These are phyloP conservation scores for Tipula lateralis DNA, from an alignment of 2,888 invertebrate species.

Conservation along the genomic window DNA sequence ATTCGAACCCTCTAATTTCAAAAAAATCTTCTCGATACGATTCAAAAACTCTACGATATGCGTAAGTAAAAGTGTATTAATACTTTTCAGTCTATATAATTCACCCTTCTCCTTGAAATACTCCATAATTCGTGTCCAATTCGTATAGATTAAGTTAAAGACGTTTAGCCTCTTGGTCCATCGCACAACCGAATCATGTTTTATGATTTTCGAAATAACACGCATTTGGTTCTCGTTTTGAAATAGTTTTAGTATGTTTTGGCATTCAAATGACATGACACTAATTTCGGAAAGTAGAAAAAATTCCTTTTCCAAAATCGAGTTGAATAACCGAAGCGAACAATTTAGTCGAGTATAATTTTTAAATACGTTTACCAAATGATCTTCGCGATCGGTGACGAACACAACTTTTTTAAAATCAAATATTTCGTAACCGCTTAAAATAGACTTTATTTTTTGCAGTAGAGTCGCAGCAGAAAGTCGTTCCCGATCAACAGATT, in stretches of 20 bases:
- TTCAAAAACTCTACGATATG: not conserved
- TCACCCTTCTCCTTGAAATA: not conserved
- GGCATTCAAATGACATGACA: not conserved
- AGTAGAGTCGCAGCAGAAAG: not conserved
- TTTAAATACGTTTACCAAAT: not conserved
- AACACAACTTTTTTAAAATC: not conserved
- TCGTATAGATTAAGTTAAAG: not conserved
- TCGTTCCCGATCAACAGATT: not conserved
- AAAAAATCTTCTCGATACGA: not conserved
- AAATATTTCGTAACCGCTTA: not conserved
- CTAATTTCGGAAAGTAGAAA: not conserved
- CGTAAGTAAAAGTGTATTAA: not conserved
- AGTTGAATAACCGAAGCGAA: not conserved
- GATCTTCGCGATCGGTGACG: not conserved
- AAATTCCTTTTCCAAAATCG: conserved; percentile 3
- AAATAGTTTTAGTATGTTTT: not conserved
- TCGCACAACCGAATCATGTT: not conserved
- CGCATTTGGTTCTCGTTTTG: not conserved
- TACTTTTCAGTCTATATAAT: not conserved
- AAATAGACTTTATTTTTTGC: not conserved
- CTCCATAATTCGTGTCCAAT: not conserved
- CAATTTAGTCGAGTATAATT: not conserved
- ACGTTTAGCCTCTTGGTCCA: not conserved
- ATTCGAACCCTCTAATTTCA: not conserved
- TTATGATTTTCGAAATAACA: not conserved